Base-by-base conservation (phyloP, 2,797 vertebrate species). In the Intellagama lesueurii region DNA sequence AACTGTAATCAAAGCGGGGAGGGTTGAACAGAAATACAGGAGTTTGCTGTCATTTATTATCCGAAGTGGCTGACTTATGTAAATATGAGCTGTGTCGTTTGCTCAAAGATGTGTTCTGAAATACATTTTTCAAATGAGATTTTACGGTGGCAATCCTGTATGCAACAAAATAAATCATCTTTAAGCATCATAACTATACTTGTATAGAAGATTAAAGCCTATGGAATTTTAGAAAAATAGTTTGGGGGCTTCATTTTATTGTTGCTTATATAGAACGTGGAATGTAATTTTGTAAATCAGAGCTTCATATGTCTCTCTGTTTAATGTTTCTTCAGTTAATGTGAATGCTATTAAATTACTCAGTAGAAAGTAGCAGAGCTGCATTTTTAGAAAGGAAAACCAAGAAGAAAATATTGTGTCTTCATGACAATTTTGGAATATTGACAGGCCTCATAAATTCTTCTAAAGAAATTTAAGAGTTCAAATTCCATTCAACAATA, bases 21-120 rank as follows among this genome's bases (percentile, higher is more conserved):
- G 32, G 17, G 12, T 68, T 85, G 24, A 26, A 30, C 30, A 35
- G 16, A 80, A 35, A 78, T 7, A 70, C 28, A 14, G 64, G 22
- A 60, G 28, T 66, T 72, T 64, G 60, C 47, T 75, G 78, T 44
- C 9, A 49, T 49, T 49, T 66, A 77, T 75, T 89, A 81, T 75
- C 28, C 73, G n/a, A 75, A 60, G 24, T 35, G 22, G 3, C 52
- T 81, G 52, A 22, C 22, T 80, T 73, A 40, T 80, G 22, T 19
- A 80, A 73, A 70, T 32, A 85, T 85, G 26, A 72, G 47, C 68
- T 85, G 44, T 16, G 12, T 66, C 16, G 30, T 76, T 76, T 88
- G 19, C 60, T 68, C 52, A 32, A 87, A 76, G n/a, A 68, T 76
- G 70, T 76, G 81, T 35, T 88, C 56, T 35, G 56, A 83, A 88